A percentile compares a stretch with the other conserved stretches of the same genome.
Evolutionary conservation across 2,113 vertebrate species (phyloP).

Genomic region (Tichodroma muraria): DNA sequence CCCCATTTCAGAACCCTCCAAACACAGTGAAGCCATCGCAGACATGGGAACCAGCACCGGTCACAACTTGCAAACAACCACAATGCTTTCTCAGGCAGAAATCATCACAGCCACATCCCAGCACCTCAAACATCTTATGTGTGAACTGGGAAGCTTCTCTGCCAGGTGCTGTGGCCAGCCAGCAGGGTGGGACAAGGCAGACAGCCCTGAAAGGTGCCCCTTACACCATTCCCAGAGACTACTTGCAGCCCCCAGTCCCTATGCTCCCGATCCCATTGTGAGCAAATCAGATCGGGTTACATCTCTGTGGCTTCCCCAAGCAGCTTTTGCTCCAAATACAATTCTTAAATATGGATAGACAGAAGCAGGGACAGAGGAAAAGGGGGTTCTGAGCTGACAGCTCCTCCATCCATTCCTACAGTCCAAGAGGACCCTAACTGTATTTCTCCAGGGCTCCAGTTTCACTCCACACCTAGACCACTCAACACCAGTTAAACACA

Average conservation of each 20-base stretch:
- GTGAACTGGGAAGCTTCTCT: not conserved
- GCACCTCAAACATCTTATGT: not conserved
- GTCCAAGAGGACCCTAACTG: not conserved
- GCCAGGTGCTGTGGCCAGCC: not conserved
- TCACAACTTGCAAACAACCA: not conserved
- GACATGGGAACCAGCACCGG: accelerated
- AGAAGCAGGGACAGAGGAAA: not conserved
- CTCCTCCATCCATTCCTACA: not conserved
- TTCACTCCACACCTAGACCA: not conserved
- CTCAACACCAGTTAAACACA: not conserved
- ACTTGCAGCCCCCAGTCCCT: not conserved
- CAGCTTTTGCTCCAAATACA: not conserved
- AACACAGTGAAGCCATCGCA: not conserved
- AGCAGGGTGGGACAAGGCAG: not conserved
- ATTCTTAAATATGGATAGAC: not conserved
- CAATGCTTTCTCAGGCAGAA: not conserved
- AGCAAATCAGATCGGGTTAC: not conserved
- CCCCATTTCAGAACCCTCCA: not conserved
- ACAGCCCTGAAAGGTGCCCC: not conserved
- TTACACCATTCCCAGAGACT: not conserved
- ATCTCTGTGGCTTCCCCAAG: not conserved
- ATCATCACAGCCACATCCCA: not conserved
- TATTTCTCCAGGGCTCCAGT: not conserved
- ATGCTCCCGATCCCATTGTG: not conserved
- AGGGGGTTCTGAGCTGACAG: not conserved